A percentile compares a stretch with the other conserved stretches of the same genome.
phyloP scores from a whole-genome alignment of 2,888 invertebrate species.

The Punctoribates punctum region DNA sequence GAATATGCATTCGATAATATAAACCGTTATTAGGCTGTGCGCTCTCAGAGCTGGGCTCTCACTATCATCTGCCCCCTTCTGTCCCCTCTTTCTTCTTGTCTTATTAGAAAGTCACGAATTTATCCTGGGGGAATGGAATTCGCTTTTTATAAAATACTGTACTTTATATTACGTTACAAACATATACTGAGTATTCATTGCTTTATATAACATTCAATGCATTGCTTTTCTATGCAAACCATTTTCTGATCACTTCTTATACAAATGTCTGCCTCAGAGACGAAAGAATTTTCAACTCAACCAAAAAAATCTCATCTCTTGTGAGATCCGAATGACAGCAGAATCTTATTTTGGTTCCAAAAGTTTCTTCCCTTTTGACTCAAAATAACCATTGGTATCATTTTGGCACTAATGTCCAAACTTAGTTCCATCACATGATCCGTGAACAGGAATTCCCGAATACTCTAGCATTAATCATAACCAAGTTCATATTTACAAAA shows the following conservation, averaged over 20 bases:
- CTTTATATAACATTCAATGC: neutral
- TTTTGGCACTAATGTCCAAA: neutral
- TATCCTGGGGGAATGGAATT: conserved; percentile 27
- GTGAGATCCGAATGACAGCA: conserved; percentile 7
- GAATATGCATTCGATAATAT: neutral
- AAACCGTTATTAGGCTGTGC: conserved; percentile 32
- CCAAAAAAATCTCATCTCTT: neutral
- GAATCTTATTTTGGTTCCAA: neutral
- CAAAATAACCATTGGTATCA: neutral
- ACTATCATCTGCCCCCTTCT: neutral
- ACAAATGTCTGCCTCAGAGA: neutral
- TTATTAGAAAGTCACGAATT: conserved; percentile 42
- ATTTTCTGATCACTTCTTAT: neutral
- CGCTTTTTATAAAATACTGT: conserved; percentile 25
- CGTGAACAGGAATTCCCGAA: no score
- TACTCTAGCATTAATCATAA: no score
- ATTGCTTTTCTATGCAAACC: conserved; percentile 16
- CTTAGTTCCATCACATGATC: no score
- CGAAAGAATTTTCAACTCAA: neutral
- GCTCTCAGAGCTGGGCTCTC: neutral
- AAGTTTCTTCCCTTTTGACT: neutral
- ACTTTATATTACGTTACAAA: conserved; percentile 24
- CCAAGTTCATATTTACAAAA: no score
- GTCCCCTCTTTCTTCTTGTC: conserved; percentile 26
- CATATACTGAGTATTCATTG: neutral